Conservation (phyloP, 1,140 invertebrate genomes). For the Bacillus rossius region DNA sequence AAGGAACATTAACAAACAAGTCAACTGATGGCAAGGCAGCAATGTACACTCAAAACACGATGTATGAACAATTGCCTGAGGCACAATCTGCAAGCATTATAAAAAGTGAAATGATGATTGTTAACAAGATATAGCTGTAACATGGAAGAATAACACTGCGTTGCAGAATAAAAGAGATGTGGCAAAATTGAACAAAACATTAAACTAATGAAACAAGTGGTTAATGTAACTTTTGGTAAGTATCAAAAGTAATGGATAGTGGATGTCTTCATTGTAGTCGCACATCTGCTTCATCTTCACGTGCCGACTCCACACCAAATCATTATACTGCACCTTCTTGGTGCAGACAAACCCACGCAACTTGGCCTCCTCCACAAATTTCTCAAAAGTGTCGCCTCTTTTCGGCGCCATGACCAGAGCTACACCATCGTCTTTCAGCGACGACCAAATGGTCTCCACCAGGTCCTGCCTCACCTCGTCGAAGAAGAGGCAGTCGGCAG, state of each 20-base stretch:
- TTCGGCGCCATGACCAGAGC: slow-evolving; percentile 72
- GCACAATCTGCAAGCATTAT: too few relatives aligned
- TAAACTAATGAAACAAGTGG: background rate
- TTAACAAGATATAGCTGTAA: too few relatives aligned
- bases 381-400: slow-evolving; percentile 62
- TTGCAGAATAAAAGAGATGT: too few relatives aligned
- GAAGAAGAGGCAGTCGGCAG: slow-evolving; percentile 80
- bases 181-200: too few relatives aligned
- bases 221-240: slow-evolving; percentile 42
- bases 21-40: too few relatives aligned
- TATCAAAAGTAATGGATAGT: slow-evolving; percentile 59
- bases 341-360: slow-evolving; percentile 51
- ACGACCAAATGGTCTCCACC: slow-evolving; percentile 60
- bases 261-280: slow-evolving; percentile 60
- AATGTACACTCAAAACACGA: too few relatives aligned
- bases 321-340: slow-evolving; percentile 54
- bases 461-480: slow-evolving; percentile 68
- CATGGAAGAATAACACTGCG: too few relatives aligned
- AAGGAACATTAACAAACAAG: too few relatives aligned
- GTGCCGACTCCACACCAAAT: slow-evolving; percentile 59
- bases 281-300: slow-evolving; percentile 49
- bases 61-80: too few relatives aligned
- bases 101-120: too few relatives aligned
- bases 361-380: slow-evolving; percentile 57
- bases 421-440: slow-evolving; percentile 56